Evolutionary conservation across 2,113 vertebrate genomes (phyloP).

Genomic region (Hassar affinis): DNA sequence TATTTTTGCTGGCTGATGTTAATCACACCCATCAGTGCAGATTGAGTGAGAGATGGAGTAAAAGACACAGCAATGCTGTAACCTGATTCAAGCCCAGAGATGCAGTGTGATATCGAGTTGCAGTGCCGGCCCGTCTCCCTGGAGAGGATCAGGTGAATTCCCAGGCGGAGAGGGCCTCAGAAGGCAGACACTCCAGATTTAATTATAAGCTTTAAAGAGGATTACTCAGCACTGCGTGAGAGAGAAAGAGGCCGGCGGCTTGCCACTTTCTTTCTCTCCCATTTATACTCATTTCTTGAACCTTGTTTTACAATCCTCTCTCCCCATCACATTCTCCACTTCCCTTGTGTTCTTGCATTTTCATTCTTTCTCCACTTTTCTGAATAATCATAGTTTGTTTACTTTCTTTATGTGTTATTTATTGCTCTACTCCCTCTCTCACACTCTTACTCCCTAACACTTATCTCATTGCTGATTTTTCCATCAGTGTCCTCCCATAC

Average conservation of each 20-base stretch:
- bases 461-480: conserved; percentile 9
- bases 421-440: neutral
- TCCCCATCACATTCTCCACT: neutral
- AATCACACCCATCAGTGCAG: conserved; percentile 12
- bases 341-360: neutral
- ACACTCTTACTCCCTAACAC: neutral
- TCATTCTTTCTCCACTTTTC: neutral
- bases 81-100: conserved; percentile 31
- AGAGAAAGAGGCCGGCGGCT: conserved; percentile 32
- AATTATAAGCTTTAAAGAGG: conserved; percentile 61
- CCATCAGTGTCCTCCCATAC: neutral
- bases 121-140: conserved; percentile 37
- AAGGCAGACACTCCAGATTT: conserved; percentile 60
- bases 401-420: neutral
- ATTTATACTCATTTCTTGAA: conserved; percentile 4
- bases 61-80: conserved; percentile 8
- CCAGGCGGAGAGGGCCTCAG: conserved; percentile 50
- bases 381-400: neutral
- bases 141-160: conserved; percentile 59
- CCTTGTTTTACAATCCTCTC: neutral
- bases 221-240: conserved; percentile 51
- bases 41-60: conserved; percentile 4
- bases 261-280: conserved; percentile 29
- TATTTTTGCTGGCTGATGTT: conserved; percentile 9
- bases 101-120: conserved; percentile 48